Conservation (phyloP, 2,888 invertebrate species). For the Orgyia antiqua region DNA sequence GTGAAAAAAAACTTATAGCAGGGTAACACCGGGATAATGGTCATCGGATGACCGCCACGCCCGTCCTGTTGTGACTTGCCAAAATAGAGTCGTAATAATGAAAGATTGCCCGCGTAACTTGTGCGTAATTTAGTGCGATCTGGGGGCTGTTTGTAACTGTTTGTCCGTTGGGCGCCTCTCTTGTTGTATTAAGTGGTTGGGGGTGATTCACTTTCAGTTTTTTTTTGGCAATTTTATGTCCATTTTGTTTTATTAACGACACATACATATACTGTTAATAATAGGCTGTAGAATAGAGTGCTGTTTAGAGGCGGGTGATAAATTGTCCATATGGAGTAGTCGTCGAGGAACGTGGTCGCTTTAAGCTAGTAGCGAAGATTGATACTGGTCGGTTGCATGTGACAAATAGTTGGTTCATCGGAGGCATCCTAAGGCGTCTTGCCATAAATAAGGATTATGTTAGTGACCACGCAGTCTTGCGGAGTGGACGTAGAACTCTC, state of each 20-base stretch:
- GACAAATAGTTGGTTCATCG: constrained; percentile 69
- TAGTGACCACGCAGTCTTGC: constrained; percentile 67
- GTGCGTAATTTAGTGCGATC: constrained; percentile 65
- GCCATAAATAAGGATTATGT: constrained; percentile 77
- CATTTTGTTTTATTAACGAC: constrained; percentile 43
- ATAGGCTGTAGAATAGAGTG: too few species aligned
- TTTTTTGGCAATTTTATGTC: constrained; percentile 65
- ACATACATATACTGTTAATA: too few species aligned
- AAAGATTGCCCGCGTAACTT: constrained; percentile 69
- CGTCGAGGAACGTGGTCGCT: constrained; percentile 40
- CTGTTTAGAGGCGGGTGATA: too few species aligned
- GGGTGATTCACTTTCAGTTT: constrained; percentile 66
- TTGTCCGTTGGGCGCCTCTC: constrained; percentile 49
- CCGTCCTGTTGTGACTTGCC: constrained; percentile 71
- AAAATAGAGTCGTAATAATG: constrained; percentile 75
- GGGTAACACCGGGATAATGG: constrained; percentile 58
- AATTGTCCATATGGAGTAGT: too few species aligned
- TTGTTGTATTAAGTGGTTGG: constrained; percentile 43
- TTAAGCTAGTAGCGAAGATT: constrained; percentile 60
- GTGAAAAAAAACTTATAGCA: constrained; percentile 55
- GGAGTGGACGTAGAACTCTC: constrained; percentile 51
- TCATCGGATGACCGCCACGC: constrained; percentile 57
- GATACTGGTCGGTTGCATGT: constrained; percentile 58
- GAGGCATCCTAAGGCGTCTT: constrained; percentile 71
- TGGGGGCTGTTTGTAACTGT: constrained; percentile 46